Percentiles rank a stretch among this genome's conserved stretches.
Conservation (phyloP, 2,888 invertebrate species). For the Parapristionchus giblindavisi region DNA sequence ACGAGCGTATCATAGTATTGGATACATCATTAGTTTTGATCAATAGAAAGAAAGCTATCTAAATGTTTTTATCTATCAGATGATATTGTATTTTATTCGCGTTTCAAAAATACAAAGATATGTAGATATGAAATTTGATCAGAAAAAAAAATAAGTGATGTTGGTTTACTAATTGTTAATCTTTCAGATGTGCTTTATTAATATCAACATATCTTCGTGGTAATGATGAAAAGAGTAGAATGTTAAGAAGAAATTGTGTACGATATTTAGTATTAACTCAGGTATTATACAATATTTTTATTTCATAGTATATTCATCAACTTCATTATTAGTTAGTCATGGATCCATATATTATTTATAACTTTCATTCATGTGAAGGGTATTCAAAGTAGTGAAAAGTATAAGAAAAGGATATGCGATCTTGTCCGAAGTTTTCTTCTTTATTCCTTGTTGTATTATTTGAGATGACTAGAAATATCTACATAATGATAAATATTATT, state of each 20-base stretch:
- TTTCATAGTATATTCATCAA: background rate
- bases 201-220: slow-evolving; percentile 59
- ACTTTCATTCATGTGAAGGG: too few species aligned
- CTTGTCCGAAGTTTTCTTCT: background rate
- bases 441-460: background rate
- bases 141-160: too few species aligned
- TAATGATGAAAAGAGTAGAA: slow-evolving; percentile 55
- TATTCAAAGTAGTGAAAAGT: too few species aligned
- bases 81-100: background rate
- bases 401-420: too few species aligned
- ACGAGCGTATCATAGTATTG: too few species aligned
- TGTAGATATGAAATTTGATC: too few species aligned
- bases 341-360: background rate
- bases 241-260: slow-evolving; percentile 56
- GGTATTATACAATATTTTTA: slow-evolving; percentile 40
- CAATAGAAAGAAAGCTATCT: too few species aligned
- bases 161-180: background rate
- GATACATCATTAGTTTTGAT: too few species aligned
- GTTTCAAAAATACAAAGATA: too few species aligned
- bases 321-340: background rate
- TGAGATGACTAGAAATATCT: background rate
- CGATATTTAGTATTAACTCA: slow-evolving; percentile 65
- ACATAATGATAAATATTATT: too few species aligned
- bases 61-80: too few species aligned
- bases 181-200: slow-evolving; percentile 54